Evolutionary conservation across 2,888 invertebrate genomes (phyloP).

Genomic region (Xanthorhoe spadicearia): DNA sequence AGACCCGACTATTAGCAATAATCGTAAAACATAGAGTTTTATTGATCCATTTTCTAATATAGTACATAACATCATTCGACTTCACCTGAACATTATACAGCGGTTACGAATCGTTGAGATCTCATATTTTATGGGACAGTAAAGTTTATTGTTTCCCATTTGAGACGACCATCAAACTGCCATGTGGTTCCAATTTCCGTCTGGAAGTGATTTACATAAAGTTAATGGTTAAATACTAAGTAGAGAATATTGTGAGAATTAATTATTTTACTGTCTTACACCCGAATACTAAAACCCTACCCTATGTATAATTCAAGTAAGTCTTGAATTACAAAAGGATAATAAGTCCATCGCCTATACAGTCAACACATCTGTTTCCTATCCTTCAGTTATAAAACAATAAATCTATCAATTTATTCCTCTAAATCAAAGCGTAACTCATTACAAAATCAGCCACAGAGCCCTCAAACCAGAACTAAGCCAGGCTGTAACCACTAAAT

Average conservation of each 20-base stretch:
- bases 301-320: no score
- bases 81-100: constrained; percentile 21
- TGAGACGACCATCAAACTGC: constrained; percentile 20
- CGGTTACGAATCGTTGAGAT: constrained; percentile 16
- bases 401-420: background rate
- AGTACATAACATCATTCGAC: constrained; percentile 6
- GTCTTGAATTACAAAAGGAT: no score
- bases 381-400: no score
- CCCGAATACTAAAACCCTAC: no score
- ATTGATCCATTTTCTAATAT: background rate
- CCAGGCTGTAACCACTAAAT: constrained; percentile 3
- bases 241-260: background rate
- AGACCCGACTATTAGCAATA: no score
- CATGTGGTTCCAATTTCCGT: constrained; percentile 28
- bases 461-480: background rate
- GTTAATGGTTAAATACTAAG: constrained; percentile 1
- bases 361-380: no score
- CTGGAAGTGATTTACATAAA: constrained; percentile 28
- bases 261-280: no score
- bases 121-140: constrained; percentile 26
- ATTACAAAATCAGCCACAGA: background rate
- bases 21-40: no score
- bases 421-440: background rate
- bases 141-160: constrained; percentile 30
- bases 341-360: no score